A percentile compares a stretch with the other conserved stretches of the same genome.
These are phyloP conservation scores for Tachina grossa DNA, from an alignment of 2,888 invertebrate species.

Conservation along the genomic window DNA sequence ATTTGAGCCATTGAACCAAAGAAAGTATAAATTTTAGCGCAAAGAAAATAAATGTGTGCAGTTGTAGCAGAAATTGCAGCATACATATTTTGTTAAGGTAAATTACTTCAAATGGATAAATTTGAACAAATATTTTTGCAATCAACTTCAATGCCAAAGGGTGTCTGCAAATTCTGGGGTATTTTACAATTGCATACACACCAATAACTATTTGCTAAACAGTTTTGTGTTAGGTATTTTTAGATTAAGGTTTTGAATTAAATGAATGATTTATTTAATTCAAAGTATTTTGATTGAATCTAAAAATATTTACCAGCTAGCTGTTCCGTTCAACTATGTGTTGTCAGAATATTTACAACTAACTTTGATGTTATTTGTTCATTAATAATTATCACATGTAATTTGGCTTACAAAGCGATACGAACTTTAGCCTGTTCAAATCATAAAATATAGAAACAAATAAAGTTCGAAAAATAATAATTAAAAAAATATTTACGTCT, in stretches of 20 bases:
- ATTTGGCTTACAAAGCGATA: too few species aligned
- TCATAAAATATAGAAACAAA: too few species aligned
- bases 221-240: not conserved
- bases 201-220: not conserved
- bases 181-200: not conserved
- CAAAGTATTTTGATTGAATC: not conserved
- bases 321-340: too few species aligned
- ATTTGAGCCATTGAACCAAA: slow-evolving; percentile 49
- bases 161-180: not conserved
- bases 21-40: slow-evolving; percentile 29
- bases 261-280: not conserved
- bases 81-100: slow-evolving; percentile 24
- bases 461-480: too few species aligned
- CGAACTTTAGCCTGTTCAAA: too few species aligned
- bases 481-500: not conserved
- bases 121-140: slow-evolving; percentile 41
- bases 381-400: too few species aligned
- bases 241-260: not conserved
- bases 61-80: slow-evolving; percentile 5
- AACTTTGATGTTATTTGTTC: too few species aligned
- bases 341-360: too few species aligned
- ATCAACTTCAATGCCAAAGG: slow-evolving; percentile 35
- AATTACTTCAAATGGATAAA: slow-evolving; percentile 27
- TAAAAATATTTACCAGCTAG: too few species aligned
- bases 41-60: slow-evolving; percentile 5